Conservation (phyloP, 2,113 vertebrate species). For the Ibidorhyncha struthersii region DNA sequence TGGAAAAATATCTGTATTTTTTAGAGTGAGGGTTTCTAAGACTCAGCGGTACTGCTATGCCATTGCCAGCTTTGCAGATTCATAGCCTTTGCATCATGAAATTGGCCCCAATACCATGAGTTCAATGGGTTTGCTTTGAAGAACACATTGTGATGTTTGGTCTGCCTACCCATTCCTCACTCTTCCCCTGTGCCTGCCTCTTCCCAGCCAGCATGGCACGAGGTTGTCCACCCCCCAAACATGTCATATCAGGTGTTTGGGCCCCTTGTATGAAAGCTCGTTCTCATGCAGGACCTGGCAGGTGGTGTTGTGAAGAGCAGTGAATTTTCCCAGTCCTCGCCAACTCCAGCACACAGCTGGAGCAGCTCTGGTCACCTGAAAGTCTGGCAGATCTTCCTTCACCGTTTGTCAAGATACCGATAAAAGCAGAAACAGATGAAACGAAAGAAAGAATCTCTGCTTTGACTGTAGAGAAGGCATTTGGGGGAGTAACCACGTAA, state of each 20-base stretch:
- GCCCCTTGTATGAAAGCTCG: not conserved
- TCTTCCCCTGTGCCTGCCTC: not conserved
- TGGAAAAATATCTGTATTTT: not conserved
- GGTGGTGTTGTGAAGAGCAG: not conserved
- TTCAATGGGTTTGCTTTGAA: not conserved
- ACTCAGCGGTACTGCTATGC: accelerated
- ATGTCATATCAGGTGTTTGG: not conserved
- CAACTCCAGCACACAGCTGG: not conserved
- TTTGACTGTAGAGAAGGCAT: not conserved
- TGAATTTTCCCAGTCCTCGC: not conserved
- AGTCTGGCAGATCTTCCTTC: not conserved
- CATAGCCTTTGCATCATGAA: not conserved
- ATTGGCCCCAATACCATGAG: not conserved
- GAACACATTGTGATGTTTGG: not conserved
- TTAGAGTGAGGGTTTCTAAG: not conserved
- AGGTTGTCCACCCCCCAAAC: not conserved
- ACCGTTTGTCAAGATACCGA: not conserved
- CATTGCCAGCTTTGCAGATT: not conserved
- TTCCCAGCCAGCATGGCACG: not conserved
- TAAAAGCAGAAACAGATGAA: not conserved
- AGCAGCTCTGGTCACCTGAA: not conserved
- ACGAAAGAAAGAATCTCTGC: not conserved
- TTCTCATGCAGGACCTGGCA: not conserved
- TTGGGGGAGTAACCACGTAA: not conserved
- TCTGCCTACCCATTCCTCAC: not conserved